These are phyloP conservation scores for Brachyalestes nurse DNA, from an alignment of 2,797 vertebrate species.

Conservation along the genomic window DNA sequence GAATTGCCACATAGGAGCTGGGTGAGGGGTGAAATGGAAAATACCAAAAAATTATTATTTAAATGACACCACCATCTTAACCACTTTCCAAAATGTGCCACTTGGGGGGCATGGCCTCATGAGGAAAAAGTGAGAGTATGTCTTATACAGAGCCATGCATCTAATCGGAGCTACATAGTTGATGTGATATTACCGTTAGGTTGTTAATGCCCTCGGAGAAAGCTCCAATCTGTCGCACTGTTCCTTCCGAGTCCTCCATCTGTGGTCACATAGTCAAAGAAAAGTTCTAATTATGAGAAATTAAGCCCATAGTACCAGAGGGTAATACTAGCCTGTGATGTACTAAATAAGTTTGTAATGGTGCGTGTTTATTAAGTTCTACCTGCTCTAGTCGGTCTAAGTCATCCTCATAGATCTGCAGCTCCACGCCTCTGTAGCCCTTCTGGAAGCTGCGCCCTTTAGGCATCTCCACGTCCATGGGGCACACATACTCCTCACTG, in stretches of 20 bases:
- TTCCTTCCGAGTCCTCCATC: slow-evolving; percentile 99
- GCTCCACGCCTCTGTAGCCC: slow-evolving; percentile 84
- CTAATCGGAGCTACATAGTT: too few species aligned
- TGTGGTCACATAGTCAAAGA: slow-evolving; percentile 61
- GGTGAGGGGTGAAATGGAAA: too few species aligned
- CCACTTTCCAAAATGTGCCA: too few species aligned
- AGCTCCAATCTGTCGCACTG: slow-evolving; percentile 94
- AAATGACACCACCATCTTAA: too few species aligned
- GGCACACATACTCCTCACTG: slow-evolving; percentile 94
- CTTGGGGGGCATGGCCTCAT: too few species aligned
- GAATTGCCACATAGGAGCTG: too few species aligned
- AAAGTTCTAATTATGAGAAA: background rate
- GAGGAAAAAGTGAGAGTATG: too few species aligned
- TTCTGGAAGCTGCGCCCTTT: slow-evolving; percentile 88
- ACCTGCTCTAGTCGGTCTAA: slow-evolving; percentile 94
- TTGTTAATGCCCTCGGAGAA: slow-evolving; percentile 99
- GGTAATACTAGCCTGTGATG: background rate
- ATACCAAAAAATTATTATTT: too few species aligned
- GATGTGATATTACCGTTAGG: slow-evolving; percentile 83
- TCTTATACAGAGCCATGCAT: background rate
- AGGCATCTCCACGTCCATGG: slow-evolving; percentile 93
- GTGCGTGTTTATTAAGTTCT: background rate
- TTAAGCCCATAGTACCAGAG: background rate
- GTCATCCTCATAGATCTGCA: slow-evolving; percentile 91
- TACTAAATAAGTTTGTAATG: background rate